Base-by-base conservation (phyloP, 2,888 invertebrate genomes). In the Pheosia gnoma region DNA sequence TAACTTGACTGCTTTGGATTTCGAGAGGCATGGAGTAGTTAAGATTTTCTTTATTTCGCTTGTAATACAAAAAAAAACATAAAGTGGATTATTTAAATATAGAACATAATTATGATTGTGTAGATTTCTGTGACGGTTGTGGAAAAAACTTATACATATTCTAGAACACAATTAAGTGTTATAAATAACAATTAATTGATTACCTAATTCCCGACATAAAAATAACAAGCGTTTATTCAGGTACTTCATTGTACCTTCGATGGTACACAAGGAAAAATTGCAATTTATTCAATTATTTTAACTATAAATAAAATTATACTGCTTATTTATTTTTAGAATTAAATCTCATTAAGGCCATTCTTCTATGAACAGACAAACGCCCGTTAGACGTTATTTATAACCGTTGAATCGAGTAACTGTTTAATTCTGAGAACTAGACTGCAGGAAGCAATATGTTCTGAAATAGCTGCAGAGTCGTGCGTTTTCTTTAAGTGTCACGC, bases 1-100 rank as follows among this genome's bases (percentile, higher is more conserved):
- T 88, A 87, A 92, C 88, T 91, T 90, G 84, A 89, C 88, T 93
- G 87, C 85, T 77, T 83, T 77, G 68, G 82, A 78, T 81, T 76
- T 79, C 53, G 59, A 65, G 66, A 65, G 63, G 70, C 63, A 63
- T 89, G 71, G 91, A 92, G 89, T 70, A 49, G 81, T 62, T 53
- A 37, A 4, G 4, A 37, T 49, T 10, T 13, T 3, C 36, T 13
- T 36, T 52, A 56, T 45, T 8, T 45, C 43, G 3, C 9, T 39
- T 6, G 7, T 39, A 39, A 39, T 39, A 39, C 39, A 39, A 25
- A 25, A 25, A 25, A 25, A 25, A 25, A 25, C 25, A 25, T 25
- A 25, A 25, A 25, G 25, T 2, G 2, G 2, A 25, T 25, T 25
- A 25, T 25, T 25, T 25, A 25, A 25, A 25, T 25, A 25, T 25